Conservation (phyloP, 2,888 invertebrate species). For the Opisthograptis luteolata region DNA sequence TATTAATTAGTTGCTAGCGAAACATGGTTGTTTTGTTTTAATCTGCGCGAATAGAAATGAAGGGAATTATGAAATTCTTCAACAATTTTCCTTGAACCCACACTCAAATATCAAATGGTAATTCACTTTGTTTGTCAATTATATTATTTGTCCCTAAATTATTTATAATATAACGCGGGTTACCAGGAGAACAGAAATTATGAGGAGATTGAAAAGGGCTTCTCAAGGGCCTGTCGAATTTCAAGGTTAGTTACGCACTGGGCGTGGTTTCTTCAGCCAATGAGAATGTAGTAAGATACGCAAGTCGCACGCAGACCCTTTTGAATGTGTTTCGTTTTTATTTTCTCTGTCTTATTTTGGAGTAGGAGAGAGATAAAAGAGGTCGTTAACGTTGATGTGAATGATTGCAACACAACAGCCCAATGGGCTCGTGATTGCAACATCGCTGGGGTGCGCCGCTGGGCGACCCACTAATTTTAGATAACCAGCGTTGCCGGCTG, state of each 20-base stretch:
- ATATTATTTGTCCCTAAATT: slow-evolving; percentile 77
- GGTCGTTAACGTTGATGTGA: slow-evolving; percentile 2
- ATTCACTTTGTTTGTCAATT: slow-evolving; percentile 49
- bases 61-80: neutral
- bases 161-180: slow-evolving; percentile 84
- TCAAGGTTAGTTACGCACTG: slow-evolving; percentile 78
- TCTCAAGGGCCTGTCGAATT: slow-evolving; percentile 72
- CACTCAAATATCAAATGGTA: slow-evolving; percentile 24
- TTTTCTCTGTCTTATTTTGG: slow-evolving; percentile 32
- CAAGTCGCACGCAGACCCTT: slow-evolving; percentile 69
- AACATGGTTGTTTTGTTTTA: slow-evolving; percentile 24
- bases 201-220: slow-evolving; percentile 73
- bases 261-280: slow-evolving; percentile 78
- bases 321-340: slow-evolving; percentile 40
- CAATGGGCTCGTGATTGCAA: slow-evolving; percentile 12
- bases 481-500: neutral
- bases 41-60: slow-evolving; percentile 3
- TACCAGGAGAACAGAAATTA: slow-evolving; percentile 72
- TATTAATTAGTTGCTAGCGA: slow-evolving; percentile 48
- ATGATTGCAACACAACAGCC: slow-evolving; percentile 23
- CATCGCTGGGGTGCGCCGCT: slow-evolving; percentile 1
- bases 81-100: neutral
- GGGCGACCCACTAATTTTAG: neutral
- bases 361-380: slow-evolving; percentile 37
- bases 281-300: slow-evolving; percentile 65